Conservation (phyloP, 2,888 invertebrate species). For the Nebria brevicollis region DNA sequence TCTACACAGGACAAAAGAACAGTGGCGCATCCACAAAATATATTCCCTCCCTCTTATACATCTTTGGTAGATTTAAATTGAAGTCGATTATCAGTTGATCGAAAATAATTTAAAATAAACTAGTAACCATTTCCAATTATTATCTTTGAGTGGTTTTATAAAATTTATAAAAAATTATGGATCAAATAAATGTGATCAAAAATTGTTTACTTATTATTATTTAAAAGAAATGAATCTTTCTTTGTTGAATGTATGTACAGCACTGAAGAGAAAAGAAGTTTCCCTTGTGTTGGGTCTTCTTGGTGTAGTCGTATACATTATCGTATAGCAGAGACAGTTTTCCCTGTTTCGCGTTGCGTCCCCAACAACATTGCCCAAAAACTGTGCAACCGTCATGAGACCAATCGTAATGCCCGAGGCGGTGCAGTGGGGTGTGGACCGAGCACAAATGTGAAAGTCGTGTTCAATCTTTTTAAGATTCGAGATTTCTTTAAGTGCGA, state of each 20-base stretch:
- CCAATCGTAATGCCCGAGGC: conserved; percentile 37
- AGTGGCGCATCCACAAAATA: conserved; percentile 7
- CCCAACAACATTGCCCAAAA: conserved; percentile 36
- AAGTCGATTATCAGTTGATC: too few species aligned
- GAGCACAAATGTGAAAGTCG: conserved; percentile 63
- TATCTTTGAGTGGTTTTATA: too few species aligned
- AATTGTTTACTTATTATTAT: too few species aligned
- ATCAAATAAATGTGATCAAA: too few species aligned
- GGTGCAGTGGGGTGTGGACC: conserved; percentile 52
- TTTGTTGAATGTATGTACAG: neutral
- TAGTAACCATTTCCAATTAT: too few species aligned
- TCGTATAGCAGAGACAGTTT: neutral
- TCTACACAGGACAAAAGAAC: conserved; percentile 20
- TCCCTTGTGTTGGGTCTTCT: neutral
- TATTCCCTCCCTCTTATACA: neutral
- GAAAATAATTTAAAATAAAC: too few species aligned
- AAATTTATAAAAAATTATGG: too few species aligned
- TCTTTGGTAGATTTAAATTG: too few species aligned
- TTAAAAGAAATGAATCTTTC: too few species aligned
- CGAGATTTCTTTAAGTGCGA: conserved; percentile 55
- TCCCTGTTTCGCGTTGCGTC: neutral
- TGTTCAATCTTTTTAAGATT: conserved; percentile 63
- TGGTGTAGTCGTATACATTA: neutral
- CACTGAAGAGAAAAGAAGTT: neutral
- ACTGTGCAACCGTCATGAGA: conserved; percentile 52